A percentile compares a stretch with the other conserved stretches of the same genome.
Conservation (phyloP, 2,888 invertebrate species). For the Cremastinae sp. region DNA sequence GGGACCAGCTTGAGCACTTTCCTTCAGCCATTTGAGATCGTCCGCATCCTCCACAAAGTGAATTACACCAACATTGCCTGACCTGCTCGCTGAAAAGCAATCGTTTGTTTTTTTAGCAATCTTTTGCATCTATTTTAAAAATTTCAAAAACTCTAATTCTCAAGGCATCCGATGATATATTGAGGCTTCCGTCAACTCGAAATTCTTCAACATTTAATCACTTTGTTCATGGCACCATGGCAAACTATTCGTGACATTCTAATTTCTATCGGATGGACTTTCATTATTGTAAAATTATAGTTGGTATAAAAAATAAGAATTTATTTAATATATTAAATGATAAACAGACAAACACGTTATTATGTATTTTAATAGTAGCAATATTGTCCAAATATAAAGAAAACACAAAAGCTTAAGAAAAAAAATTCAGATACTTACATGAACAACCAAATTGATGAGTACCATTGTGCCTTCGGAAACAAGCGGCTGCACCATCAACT, state of each 20-base stretch:
- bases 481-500: slow-evolving; percentile 87
- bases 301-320: no score
- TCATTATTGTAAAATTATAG: no score
- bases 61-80: slow-evolving; percentile 92
- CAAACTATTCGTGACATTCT: no score
- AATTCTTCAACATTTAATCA: no score
- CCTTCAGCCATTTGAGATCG: slow-evolving; percentile 89
- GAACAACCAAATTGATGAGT: slow-evolving; percentile 98
- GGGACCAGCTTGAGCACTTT: slow-evolving; percentile 87
- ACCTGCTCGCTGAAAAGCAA: slow-evolving; percentile 85
- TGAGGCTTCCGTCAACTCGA: no score
- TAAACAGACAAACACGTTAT: no score
- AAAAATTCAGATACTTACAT: slow-evolving; percentile 84
- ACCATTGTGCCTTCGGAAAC: slow-evolving; percentile 95
- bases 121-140: slow-evolving; percentile 3
- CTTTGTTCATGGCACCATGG: no score
- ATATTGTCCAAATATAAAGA: neutral
- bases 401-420: neutral
- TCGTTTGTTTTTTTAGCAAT: neutral
- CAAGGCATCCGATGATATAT: no score
- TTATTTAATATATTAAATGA: no score
- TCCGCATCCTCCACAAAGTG: slow-evolving; percentile 85
- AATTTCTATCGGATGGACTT: no score
- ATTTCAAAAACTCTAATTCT: neutral
- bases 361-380: no score